Evolutionary conservation across 2,888 invertebrate species (phyloP).

Genomic region (Linnaemya vulpina): DNA sequence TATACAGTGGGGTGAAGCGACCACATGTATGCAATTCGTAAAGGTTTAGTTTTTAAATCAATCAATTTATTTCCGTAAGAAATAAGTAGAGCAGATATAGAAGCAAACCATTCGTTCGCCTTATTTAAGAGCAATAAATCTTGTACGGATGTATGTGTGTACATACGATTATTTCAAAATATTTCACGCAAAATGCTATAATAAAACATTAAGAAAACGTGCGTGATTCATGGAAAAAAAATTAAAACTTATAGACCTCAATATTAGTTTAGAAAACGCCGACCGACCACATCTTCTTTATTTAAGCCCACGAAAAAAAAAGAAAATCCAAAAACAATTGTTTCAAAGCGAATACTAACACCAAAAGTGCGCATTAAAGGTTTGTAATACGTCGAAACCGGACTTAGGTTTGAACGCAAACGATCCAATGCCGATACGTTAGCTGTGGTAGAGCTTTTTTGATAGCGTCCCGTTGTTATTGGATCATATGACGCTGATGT

Average conservation of each 20-base stretch:
- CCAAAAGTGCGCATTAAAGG: conserved; percentile 81
- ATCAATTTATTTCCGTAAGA: not conserved
- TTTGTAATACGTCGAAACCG: conserved; percentile 82
- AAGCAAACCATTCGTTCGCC: too few relatives aligned
- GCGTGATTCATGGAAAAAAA: conserved; percentile 47
- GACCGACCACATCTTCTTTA: conserved; percentile 8
- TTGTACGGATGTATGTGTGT: not conserved
- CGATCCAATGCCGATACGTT: conserved; percentile 81
- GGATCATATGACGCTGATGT: conserved; percentile 58
- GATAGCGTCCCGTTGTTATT: conserved; percentile 76
- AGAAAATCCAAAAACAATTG: conserved; percentile 35
- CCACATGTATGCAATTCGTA: not conserved
- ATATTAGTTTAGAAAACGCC: not conserved
- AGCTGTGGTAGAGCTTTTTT: conserved; percentile 79
- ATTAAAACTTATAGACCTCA: not conserved
- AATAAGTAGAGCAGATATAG: too few relatives aligned
- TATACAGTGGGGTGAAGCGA: not conserved
- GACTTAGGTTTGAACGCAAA: conserved; percentile 82
- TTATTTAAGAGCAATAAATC: too few relatives aligned
- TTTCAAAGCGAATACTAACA: conserved; percentile 79
- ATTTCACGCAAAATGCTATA: not conserved
- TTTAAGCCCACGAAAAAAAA: conserved; percentile 1
- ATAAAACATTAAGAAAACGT: conserved; percentile 10
- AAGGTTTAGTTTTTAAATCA: not conserved
- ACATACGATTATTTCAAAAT: not conserved